A percentile compares a stretch with the other conserved stretches of the same genome.
Conservation (phyloP, 35 echinoderm and acorn worm genomes). For the Anneissia japonica region DNA sequence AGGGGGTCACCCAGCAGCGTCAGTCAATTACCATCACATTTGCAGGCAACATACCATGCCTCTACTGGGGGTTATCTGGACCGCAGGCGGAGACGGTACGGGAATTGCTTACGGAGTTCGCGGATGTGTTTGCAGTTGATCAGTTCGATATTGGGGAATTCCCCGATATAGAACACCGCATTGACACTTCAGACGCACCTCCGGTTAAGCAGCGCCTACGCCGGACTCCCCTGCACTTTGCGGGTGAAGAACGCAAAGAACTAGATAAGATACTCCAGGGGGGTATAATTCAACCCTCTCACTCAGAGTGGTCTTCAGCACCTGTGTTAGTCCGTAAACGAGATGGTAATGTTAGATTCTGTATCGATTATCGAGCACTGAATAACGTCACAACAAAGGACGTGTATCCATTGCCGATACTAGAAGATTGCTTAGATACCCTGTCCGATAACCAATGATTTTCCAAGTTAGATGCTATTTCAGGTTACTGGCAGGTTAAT, state of each 20-base stretch:
- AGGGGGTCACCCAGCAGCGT: too few species aligned
- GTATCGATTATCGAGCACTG: slow-evolving; percentile 26
- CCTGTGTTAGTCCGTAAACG: slow-evolving; percentile 5
- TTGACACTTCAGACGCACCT: slow-evolving; percentile 20
- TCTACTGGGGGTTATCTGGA: too few species aligned
- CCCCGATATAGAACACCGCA: slow-evolving; percentile 10
- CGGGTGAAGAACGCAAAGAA: slow-evolving; percentile 13
- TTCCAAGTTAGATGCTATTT: not conserved
- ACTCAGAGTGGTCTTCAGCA: slow-evolving; percentile 34
- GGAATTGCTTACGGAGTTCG: too few species aligned
- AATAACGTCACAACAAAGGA: slow-evolving; percentile 25
- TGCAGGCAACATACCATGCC: not conserved
- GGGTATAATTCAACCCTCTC: slow-evolving; percentile 21
- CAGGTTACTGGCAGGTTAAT: not conserved
- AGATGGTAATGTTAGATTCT: slow-evolving; percentile 4
- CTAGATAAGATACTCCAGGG: not conserved
- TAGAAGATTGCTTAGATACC: slow-evolving; percentile 42
- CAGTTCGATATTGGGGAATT: slow-evolving; percentile 28
- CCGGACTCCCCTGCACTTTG: slow-evolving; percentile 21
- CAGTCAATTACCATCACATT: not conserved
- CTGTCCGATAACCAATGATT: slow-evolving; percentile 1
- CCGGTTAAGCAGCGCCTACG: slow-evolving; percentile 35
- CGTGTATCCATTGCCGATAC: slow-evolving; percentile 34
- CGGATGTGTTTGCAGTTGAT: slow-evolving; percentile 27
- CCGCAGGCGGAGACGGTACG: too few species aligned